Percentiles rank a stretch among this genome's conserved stretches.
phyloP scores from a whole-genome alignment of 2,797 vertebrate genomes.

The Poecile montanus region DNA sequence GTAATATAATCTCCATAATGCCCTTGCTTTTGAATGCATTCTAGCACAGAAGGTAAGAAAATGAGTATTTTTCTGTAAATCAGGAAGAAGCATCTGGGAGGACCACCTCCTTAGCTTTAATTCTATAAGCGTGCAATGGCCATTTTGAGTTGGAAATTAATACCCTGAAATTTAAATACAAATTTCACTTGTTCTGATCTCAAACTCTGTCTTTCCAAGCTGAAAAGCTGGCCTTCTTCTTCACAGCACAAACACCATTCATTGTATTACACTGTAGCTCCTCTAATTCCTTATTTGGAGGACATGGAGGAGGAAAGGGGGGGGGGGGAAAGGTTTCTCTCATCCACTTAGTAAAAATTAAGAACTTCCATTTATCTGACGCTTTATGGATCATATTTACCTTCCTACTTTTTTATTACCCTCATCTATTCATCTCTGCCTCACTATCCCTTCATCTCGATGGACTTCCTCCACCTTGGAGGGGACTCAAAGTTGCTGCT shows the following conservation, averaged over 20 bases:
- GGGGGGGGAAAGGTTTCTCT: rapidly evolving
- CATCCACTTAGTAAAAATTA: neutral
- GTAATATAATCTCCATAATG: neutral
- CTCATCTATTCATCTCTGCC: neutral
- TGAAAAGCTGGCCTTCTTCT: neutral
- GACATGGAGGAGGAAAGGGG: neutral
- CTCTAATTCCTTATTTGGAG: neutral
- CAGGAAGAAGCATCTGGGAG: neutral
- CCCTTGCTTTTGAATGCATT: neutral
- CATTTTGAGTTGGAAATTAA: neutral
- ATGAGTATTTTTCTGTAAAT: neutral
- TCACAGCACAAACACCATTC: neutral
- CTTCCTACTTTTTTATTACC: neutral
- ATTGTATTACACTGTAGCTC: neutral
- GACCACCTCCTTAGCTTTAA: neutral
- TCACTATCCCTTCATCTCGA: neutral
- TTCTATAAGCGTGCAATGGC: neutral
- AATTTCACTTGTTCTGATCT: neutral
- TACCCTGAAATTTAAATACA: rapidly evolving
- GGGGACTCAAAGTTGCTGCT: neutral
- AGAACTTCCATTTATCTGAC: neutral
- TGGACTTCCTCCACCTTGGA: neutral
- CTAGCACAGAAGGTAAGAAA: neutral
- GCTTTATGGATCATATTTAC: neutral
- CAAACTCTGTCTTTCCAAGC: neutral